Evolutionary conservation across 2,113 vertebrate genomes (phyloP).

Genomic region (Melanerpes formicivorus): DNA sequence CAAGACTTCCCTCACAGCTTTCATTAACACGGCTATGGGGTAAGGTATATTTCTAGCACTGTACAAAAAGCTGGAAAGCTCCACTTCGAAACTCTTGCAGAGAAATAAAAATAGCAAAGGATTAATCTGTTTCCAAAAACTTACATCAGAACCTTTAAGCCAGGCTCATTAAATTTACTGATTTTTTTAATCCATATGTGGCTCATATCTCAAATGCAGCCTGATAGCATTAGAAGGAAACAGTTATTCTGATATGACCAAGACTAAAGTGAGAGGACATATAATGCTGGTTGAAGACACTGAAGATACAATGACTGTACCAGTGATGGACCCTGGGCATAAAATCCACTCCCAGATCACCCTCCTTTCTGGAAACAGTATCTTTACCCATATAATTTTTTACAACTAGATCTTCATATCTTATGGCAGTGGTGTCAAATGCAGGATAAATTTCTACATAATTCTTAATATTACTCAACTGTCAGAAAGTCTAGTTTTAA

Average conservation of each 20-base stretch:
- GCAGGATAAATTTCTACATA: not conserved
- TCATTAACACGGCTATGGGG: not conserved
- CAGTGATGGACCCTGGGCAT: not conserved
- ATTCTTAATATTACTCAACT: not conserved
- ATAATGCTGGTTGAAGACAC: not conserved
- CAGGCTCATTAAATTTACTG: not conserved
- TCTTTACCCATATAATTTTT: not conserved
- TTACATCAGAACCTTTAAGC: not conserved
- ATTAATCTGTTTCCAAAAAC: not conserved
- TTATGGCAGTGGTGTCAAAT: not conserved
- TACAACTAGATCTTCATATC: not conserved
- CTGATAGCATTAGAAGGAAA: not conserved
- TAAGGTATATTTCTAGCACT: not conserved
- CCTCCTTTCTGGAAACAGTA: not conserved
- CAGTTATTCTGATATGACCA: too few relatives aligned
- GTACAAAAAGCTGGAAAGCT: not conserved
- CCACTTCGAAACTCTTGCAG: not conserved
- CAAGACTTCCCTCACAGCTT: not conserved
- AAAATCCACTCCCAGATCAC: not conserved
- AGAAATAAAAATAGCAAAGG: not conserved
- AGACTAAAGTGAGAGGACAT: not conserved
- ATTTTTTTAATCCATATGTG: not conserved
- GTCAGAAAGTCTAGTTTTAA: not conserved
- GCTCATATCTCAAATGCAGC: not conserved
- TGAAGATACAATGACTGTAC: not conserved